These are phyloP conservation scores for Chelon auratus DNA, from an alignment of 2,797 vertebrate genomes.

Conservation along the genomic window DNA sequence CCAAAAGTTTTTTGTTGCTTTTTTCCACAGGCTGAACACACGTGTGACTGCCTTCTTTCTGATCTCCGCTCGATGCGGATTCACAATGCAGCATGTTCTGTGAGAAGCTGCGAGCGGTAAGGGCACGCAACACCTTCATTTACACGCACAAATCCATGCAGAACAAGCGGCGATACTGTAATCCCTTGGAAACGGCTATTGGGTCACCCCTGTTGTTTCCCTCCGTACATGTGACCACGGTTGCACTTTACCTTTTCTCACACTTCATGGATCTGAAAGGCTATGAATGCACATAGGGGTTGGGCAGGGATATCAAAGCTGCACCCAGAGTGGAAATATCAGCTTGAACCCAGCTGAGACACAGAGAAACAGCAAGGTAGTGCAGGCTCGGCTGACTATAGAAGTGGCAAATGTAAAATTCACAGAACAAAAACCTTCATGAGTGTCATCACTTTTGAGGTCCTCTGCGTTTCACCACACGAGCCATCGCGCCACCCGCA, in stretches of 20 bases:
- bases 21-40: too few relatives aligned
- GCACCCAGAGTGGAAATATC: not conserved
- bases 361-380: not conserved
- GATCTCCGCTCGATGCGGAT: conserved; percentile 26
- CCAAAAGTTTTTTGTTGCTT: not conserved
- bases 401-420: not conserved
- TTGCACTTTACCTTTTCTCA: conserved; percentile 31
- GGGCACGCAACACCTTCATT: conserved; percentile 44
- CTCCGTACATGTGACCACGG: conserved; percentile 35
- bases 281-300: conserved; percentile 11
- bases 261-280: conserved; percentile 36
- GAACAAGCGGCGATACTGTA: conserved; percentile 31
- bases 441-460: not conserved
- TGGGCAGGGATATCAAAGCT: not conserved
- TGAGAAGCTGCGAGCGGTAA: not conserved
- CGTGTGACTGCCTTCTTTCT: conserved; percentile 19
- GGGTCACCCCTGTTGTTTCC: conserved; percentile 45
- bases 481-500: conserved; percentile 29
- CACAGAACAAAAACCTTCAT: not conserved
- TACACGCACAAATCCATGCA: conserved; percentile 32
- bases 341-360: not conserved
- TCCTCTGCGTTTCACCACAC: not conserved
- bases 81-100: conserved; percentile 11
- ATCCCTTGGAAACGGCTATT: conserved; percentile 36
- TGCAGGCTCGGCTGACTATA: not conserved